phyloP scores from a whole-genome alignment of 2,113 vertebrate species.

The Tragelaphus buxtoni region DNA sequence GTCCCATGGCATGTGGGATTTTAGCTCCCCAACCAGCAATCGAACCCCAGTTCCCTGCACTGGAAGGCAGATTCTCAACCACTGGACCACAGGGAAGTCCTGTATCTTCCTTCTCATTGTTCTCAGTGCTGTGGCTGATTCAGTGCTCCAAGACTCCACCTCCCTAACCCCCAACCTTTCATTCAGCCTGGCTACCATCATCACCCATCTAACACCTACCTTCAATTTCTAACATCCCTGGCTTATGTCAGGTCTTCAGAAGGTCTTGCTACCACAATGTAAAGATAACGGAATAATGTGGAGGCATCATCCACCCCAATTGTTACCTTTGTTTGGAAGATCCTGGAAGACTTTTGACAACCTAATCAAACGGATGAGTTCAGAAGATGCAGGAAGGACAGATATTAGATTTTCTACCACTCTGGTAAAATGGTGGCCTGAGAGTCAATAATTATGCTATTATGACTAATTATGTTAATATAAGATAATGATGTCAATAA shows the following conservation, averaged over 20 bases:
- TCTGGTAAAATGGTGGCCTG: neutral
- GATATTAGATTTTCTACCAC: neutral
- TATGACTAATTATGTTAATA: slow-evolving; percentile 24
- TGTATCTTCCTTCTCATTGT: neutral
- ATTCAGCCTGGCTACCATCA: neutral
- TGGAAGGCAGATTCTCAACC: neutral
- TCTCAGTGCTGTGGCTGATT: neutral
- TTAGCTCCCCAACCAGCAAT: neutral
- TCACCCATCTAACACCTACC: neutral
- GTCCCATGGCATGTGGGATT: neutral
- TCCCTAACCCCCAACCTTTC: neutral
- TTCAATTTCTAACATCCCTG: neutral
- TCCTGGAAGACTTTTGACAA: neutral
- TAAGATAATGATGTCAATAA: neutral
- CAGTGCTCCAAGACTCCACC: neutral
- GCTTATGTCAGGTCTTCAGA: neutral
- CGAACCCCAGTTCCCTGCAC: neutral
- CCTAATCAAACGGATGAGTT: neutral
- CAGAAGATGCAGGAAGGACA: neutral
- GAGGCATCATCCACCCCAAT: neutral
- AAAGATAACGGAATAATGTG: neutral
- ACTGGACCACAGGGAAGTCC: neutral
- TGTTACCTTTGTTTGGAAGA: neutral
- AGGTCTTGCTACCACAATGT: neutral
- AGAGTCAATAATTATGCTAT: neutral